phyloP scores from a whole-genome alignment of 2,797 vertebrate genomes.

The Selene dorsalis region DNA sequence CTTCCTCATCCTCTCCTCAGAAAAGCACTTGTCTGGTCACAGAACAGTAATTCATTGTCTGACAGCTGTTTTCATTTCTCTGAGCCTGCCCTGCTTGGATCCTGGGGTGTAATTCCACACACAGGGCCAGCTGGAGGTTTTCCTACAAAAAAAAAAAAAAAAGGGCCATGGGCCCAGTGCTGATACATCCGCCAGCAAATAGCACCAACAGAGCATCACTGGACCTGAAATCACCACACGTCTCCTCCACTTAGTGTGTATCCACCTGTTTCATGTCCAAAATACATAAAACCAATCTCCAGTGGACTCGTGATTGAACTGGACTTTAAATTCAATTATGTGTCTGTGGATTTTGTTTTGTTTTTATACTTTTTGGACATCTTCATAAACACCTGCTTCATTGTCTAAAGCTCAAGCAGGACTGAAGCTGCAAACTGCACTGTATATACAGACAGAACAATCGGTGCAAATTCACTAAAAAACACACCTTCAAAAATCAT shows the following conservation, averaged over 20 bases:
- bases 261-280: constrained; percentile 52
- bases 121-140: constrained; percentile 80
- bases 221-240: constrained; percentile 43
- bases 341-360: constrained; percentile 21
- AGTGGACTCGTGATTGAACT: constrained; percentile 38
- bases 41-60: constrained; percentile 82
- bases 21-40: constrained; percentile 75
- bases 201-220: constrained; percentile 50
- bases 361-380: constrained; percentile 31
- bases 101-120: constrained; percentile 81
- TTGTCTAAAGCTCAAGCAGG: background rate
- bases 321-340: constrained; percentile 53
- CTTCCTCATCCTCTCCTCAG: constrained; percentile 75
- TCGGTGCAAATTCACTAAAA: background rate
- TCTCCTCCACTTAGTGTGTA: constrained; percentile 32
- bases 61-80: constrained; percentile 86
- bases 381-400: constrained; percentile 54
- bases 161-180: constrained; percentile 40
- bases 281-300: constrained; percentile 58
- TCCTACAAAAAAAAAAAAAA: constrained; percentile 70
- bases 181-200: constrained; percentile 65
- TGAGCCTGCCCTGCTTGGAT: constrained; percentile 73
- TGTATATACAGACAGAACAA: background rate
- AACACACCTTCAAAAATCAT: background rate
- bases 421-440: background rate